phyloP scores from a whole-genome alignment of 2,888 invertebrate genomes.

The Drosophila pseudotalamancana region DNA sequence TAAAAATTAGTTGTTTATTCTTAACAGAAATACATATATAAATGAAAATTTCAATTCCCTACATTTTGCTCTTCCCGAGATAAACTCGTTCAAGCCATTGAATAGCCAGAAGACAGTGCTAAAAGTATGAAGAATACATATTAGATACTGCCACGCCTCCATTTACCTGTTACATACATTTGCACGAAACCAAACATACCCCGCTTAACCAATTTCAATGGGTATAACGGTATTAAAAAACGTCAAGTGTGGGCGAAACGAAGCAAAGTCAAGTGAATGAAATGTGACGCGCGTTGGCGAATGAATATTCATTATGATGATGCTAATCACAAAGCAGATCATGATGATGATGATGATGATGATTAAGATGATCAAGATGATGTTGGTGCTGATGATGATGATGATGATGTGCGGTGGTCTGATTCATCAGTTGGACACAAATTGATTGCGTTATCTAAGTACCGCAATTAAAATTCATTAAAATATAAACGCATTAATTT shows the following conservation, averaged over 20 bases:
- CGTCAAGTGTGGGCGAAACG: constrained; percentile 28
- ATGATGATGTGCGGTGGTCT: constrained; percentile 33
- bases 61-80: no score
- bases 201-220: no score
- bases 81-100: no score
- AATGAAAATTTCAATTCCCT: no score
- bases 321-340: constrained; percentile 2
- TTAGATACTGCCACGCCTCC: no score
- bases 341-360: not conserved
- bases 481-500: constrained; percentile 59
- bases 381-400: constrained; percentile 7
- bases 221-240: not conserved
- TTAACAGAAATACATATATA: no score
- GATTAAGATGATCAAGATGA: not conserved
- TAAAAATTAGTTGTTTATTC: no score
- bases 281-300: constrained; percentile 30
- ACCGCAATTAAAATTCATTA: constrained; percentile 73
- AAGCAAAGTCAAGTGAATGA: constrained; percentile 43
- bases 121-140: no score
- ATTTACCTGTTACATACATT: no score
- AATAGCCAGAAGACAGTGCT: no score
- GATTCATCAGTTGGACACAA: constrained; percentile 60
- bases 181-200: no score
- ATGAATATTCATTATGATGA: constrained; percentile 26
- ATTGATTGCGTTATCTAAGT: constrained; percentile 66